Percentiles rank a stretch among this genome's conserved stretches.
phyloP scores from a whole-genome alignment of 2,888 invertebrate genomes.

The Ochropleura leucogaster region DNA sequence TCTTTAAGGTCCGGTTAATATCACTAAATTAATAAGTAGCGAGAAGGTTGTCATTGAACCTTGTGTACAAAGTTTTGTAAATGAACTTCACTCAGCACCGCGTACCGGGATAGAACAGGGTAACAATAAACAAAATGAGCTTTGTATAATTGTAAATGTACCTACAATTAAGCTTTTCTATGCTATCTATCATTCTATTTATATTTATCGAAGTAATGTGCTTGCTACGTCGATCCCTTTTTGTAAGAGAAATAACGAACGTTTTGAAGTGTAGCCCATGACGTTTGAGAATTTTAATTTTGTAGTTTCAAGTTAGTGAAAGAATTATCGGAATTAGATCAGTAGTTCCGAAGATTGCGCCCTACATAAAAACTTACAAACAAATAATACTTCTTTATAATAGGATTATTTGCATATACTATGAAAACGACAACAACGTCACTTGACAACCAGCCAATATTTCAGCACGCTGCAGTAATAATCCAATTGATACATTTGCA shows the following conservation, averaged over 20 bases:
- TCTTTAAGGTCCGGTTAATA: background rate
- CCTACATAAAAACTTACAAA: no score
- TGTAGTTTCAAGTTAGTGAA: no score
- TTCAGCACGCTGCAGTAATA: slow-evolving; percentile 47
- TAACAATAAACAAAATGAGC: background rate
- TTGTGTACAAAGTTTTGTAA: background rate
- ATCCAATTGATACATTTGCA: slow-evolving; percentile 62
- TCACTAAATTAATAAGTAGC: no score
- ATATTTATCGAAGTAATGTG: background rate
- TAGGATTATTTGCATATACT: background rate
- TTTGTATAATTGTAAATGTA: background rate
- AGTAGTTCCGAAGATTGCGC: no score
- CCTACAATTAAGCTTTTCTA: background rate
- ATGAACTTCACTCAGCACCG: background rate
- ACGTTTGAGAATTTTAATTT: no score
- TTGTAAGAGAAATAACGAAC: no score
- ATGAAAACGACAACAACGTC: background rate
- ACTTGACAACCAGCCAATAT: slow-evolving; percentile 22
- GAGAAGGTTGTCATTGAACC: no score
- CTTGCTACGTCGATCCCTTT: no score
- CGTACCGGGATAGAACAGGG: background rate
- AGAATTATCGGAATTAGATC: no score
- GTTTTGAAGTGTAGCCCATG: no score
- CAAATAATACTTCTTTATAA: no score
- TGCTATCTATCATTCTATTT: background rate